These are phyloP conservation scores for Unio delphinus DNA, from an alignment of 2,888 invertebrate species.

Conservation along the genomic window DNA sequence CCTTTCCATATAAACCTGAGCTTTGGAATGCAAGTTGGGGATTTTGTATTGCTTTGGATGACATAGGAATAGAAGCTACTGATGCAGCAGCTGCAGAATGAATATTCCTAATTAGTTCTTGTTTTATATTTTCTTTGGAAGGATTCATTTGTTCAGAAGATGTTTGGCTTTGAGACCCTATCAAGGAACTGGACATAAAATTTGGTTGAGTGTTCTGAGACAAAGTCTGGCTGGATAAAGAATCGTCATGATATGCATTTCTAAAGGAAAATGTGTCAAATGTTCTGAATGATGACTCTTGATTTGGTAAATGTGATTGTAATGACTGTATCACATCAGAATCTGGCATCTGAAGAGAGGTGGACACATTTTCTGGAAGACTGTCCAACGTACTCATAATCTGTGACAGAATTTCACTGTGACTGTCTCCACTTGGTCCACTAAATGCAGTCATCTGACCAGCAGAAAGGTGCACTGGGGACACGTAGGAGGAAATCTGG, in stretches of 20 bases:
- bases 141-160: background rate
- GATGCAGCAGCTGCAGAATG: no score
- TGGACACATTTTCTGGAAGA: no score
- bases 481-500: constrained; percentile 1
- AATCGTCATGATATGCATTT: no score
- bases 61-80: constrained; percentile 36
- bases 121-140: constrained; percentile 21
- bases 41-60: constrained; percentile 37
- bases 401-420: constrained; percentile 34
- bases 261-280: constrained; percentile 1
- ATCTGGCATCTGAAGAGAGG: no score
- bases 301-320: no score
- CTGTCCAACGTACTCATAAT: constrained; percentile 24
- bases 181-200: constrained; percentile 8
- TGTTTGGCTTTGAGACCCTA: constrained; percentile 2
- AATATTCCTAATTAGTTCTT: constrained; percentile 29
- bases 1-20: background rate
- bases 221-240: no score
- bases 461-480: constrained; percentile 6
- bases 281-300: constrained; percentile 1
- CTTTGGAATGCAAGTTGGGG: constrained; percentile 40
- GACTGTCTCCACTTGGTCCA: constrained; percentile 5
- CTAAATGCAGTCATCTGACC: constrained; percentile 12
- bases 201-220: background rate
- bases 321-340: no score